A percentile compares a stretch with the other conserved stretches of the same genome.
Evolutionary conservation across 2,113 vertebrate genomes (phyloP).

Genomic region (Marmota flaviventris): DNA sequence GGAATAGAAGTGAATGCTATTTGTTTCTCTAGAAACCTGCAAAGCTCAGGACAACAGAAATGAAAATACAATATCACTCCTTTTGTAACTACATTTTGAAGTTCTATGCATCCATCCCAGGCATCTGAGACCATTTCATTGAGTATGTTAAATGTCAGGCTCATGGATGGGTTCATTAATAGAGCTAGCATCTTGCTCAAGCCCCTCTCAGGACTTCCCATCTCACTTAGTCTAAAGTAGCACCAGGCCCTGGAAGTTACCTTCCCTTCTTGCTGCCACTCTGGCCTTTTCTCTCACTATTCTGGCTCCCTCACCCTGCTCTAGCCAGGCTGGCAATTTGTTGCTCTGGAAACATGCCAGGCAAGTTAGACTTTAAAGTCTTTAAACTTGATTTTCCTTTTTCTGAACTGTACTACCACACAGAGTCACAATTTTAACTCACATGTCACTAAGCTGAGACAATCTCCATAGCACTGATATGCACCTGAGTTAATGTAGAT

Average conservation of each 20-base stretch:
- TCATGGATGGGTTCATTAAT: not conserved
- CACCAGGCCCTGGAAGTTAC: not conserved
- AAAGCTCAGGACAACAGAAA: not conserved
- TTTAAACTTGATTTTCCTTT: not conserved
- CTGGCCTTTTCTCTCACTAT: not conserved
- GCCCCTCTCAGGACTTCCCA: not conserved
- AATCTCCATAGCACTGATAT: not conserved
- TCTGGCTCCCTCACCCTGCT: rapidly evolving
- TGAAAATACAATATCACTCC: not conserved
- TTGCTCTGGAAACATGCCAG: not conserved
- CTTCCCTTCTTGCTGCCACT: not conserved
- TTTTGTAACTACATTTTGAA: not conserved
- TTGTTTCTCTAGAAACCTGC: not conserved
- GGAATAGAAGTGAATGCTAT: not conserved
- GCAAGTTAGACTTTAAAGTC: not conserved
- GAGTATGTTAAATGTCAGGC: no score
- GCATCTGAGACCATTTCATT: not conserved
- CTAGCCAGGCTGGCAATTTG: not conserved
- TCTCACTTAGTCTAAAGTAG: not conserved
- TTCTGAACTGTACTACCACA: not conserved
- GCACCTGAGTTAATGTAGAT: not conserved
- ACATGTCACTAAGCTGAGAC: not conserved
- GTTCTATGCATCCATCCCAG: not conserved
- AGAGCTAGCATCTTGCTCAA: not conserved
- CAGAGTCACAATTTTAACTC: not conserved